Evolutionary conservation across 2,888 invertebrate species (phyloP).

Genomic region (Melipona bicolor): DNA sequence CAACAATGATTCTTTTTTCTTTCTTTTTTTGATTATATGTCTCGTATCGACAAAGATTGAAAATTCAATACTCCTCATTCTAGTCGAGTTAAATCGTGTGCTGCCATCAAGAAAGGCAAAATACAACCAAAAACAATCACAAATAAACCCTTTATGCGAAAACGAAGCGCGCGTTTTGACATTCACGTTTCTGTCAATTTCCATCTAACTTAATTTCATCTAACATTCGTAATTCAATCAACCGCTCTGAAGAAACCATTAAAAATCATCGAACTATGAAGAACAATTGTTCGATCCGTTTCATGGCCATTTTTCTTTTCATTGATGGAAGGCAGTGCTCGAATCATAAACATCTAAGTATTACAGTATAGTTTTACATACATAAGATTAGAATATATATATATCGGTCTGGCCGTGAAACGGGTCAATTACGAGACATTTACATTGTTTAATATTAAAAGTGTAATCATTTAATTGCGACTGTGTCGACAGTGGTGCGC

Average conservation of each 20-base stretch:
- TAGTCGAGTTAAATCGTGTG: conserved; percentile 9
- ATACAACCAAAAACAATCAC: conserved; percentile 23
- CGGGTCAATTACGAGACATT: conserved; percentile 54
- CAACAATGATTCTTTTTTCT: conserved; percentile 3
- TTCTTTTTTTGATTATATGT: conserved; percentile 27
- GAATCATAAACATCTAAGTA: conserved; percentile 56
- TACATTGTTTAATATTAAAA: conserved; percentile 49
- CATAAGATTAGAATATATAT: conserved; percentile 72
- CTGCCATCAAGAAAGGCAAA: conserved; percentile 28
- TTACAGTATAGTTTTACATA: conserved; percentile 17
- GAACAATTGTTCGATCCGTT: conserved; percentile 68
- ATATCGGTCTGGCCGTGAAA: conserved; percentile 70
- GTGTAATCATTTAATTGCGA: conserved; percentile 47
- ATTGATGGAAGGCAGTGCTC: conserved; percentile 81
- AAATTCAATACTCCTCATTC: not conserved
- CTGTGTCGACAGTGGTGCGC: conserved; percentile 57
- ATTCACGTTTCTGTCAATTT: not conserved
- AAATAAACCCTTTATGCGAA: conserved; percentile 17
- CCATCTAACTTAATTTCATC: not conserved
- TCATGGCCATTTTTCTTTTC: conserved; percentile 71
- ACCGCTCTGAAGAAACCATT: conserved; percentile 25
- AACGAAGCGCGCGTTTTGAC: conserved; percentile 20
- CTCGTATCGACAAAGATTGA: conserved; percentile 9
- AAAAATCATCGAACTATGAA: conserved; percentile 52
- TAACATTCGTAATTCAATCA: conserved; percentile 4